Conservation (phyloP, 2,888 invertebrate species). For the Myathropa florea region DNA sequence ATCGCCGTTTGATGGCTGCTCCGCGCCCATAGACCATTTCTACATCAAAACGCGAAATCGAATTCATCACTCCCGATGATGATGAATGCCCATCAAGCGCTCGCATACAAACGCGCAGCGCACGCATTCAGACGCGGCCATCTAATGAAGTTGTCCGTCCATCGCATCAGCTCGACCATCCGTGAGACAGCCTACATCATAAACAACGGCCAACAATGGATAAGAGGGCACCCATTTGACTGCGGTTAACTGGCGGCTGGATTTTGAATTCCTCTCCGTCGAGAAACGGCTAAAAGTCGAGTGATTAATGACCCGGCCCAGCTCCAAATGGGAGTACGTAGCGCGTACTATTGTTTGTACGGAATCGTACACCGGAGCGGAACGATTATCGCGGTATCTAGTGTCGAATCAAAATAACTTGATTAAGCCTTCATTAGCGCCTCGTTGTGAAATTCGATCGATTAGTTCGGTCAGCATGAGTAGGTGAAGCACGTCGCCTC, state of each 20-base stretch:
- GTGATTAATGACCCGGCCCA: conserved; percentile 64
- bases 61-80: conserved; percentile 63
- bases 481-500: background rate
- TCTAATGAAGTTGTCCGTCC: conserved; percentile 66
- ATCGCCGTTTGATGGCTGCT: conserved; percentile 32
- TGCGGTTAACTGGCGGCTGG: conserved; percentile 68
- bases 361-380: conserved; percentile 1
- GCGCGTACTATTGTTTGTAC: conserved; percentile 46
- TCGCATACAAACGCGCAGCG: background rate
- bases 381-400: conserved; percentile 62
- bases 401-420: conserved; percentile 70
- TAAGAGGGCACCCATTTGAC: conserved; percentile 64
- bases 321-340: conserved; percentile 36
- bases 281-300: conserved; percentile 26
- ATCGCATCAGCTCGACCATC: conserved; percentile 9
- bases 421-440: conserved; percentile 71
- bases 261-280: conserved; percentile 49
- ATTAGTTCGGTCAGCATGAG: conserved; percentile 25
- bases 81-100: conserved; percentile 66
- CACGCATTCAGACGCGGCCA: background rate
- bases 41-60: conserved; percentile 58
- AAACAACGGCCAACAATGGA: conserved; percentile 62
- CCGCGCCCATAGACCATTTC: conserved; percentile 19
- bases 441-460: conserved; percentile 69
- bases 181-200: conserved; percentile 45